These are phyloP conservation scores for Silvanus unidentatus DNA, from an alignment of 2,888 invertebrate genomes.

Conservation along the genomic window DNA sequence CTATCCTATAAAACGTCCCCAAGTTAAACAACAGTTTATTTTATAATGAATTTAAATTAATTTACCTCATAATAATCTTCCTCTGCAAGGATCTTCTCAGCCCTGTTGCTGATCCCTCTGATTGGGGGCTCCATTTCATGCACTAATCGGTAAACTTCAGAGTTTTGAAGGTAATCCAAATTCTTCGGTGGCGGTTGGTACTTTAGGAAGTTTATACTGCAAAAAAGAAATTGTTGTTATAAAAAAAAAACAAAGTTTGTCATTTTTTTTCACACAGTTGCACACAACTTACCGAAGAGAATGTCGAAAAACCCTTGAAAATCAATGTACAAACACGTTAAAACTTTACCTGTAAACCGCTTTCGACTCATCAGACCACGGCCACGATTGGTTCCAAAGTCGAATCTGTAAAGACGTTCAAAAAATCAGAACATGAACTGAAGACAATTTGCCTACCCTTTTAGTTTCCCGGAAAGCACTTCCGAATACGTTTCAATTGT, in stretches of 20 bases:
- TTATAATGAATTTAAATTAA: background rate
- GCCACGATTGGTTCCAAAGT: conserved; percentile 58
- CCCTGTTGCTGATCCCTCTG: conserved; percentile 60
- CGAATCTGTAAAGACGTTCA: conserved; percentile 54
- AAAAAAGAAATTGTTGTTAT: conserved; percentile 14
- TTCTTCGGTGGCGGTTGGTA: conserved; percentile 75
- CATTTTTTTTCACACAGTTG: too few species aligned
- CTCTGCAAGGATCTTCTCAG: conserved; percentile 60
- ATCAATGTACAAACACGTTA: background rate
- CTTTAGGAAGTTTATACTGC: conserved; percentile 88
- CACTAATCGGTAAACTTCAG: conserved; percentile 74
- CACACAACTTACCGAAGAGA: too few species aligned
- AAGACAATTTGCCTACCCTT: conserved; percentile 61
- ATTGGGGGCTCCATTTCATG: conserved; percentile 66
- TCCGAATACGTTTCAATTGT: conserved; percentile 80
- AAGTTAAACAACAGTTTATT: too few species aligned
- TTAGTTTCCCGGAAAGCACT: conserved; percentile 73
- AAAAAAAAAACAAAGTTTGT: too few species aligned
- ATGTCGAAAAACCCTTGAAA: background rate
- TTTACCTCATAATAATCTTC: conserved; percentile 50
- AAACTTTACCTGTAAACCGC: conserved; percentile 53
- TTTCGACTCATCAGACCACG: conserved; percentile 53
- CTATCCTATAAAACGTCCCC: too few species aligned
- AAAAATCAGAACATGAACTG: conserved; percentile 9
- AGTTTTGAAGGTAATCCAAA: conserved; percentile 68